These are phyloP conservation scores for Rhincodon typus DNA, from an alignment of 2,797 vertebrate species.

Conservation along the genomic window DNA sequence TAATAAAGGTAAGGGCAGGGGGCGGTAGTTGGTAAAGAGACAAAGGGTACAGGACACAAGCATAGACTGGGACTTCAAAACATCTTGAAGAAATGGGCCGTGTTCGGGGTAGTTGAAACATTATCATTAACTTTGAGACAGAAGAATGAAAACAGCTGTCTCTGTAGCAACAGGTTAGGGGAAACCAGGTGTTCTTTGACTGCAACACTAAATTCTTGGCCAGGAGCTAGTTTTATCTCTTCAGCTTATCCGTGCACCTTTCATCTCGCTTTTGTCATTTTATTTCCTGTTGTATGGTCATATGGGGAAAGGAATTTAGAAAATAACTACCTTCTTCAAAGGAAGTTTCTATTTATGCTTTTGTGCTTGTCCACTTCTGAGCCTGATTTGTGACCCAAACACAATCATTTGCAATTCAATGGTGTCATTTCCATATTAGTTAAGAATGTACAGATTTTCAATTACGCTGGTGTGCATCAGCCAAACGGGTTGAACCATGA, in stretches of 20 bases:
- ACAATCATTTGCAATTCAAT: constrained; percentile 13
- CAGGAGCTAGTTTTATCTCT: constrained; percentile 1
- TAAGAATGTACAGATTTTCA: constrained; percentile 16
- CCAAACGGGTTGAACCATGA: background rate
- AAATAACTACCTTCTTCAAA: constrained; percentile 27
- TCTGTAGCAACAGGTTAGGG: background rate
- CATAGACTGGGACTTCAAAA: background rate
- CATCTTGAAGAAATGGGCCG: background rate
- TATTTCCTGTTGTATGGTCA: background rate
- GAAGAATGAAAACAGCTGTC: constrained; percentile 25
- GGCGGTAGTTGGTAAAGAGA: background rate
- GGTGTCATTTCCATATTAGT: constrained; percentile 19
- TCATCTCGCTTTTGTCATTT: constrained; percentile 30
- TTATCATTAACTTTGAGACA: constrained; percentile 29
- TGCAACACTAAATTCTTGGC: constrained; percentile 5
- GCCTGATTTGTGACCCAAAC: constrained; percentile 27
- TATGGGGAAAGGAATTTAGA: background rate
- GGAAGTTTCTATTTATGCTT: background rate
- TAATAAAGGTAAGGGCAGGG: background rate
- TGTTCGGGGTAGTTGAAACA: background rate
- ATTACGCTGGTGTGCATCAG: too few relatives aligned
- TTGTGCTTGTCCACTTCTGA: constrained; percentile 2
- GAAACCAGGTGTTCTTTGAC: background rate
- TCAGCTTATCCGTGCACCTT: background rate
- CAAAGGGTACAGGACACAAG: background rate